phyloP scores from a whole-genome alignment of 2,113 vertebrate species.

The Mugil cephalus region DNA sequence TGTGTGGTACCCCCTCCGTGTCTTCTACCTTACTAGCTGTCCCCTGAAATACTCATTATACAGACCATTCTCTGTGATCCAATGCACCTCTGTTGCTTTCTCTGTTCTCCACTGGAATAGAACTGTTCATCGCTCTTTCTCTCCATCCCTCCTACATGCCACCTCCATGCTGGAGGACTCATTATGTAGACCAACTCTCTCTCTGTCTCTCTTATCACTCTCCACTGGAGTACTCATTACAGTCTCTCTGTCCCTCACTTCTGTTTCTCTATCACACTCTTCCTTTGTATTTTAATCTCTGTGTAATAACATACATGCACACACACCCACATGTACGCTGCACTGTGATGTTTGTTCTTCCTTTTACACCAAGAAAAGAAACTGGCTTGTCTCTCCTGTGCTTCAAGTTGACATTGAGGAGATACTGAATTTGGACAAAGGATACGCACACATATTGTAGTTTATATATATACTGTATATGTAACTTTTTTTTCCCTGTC shows the following conservation, averaged over 20 bases:
- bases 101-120: slow-evolving; percentile 45
- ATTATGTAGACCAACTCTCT: slow-evolving; percentile 69
- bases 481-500: neutral
- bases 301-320: slow-evolving; percentile 28
- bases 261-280: slow-evolving; percentile 39
- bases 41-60: slow-evolving; percentile 60
- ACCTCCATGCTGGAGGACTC: slow-evolving; percentile 72
- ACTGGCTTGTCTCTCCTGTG: neutral
- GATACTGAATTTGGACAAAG: neutral
- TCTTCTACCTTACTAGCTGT: slow-evolving; percentile 11
- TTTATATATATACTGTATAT: neutral
- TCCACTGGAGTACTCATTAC: slow-evolving; percentile 76
- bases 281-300: slow-evolving; percentile 56
- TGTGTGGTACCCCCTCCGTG: slow-evolving; percentile 4
- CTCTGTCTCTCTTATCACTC: slow-evolving; percentile 73
- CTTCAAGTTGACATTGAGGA: neutral
- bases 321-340: neutral
- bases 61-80: slow-evolving; percentile 48
- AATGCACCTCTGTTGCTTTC: slow-evolving; percentile 43
- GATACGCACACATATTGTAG: neutral
- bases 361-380: slow-evolving; percentile 19
- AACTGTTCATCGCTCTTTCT: slow-evolving; percentile 28
- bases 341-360: neutral
- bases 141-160: slow-evolving; percentile 63
- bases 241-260: slow-evolving; percentile 55